Base-by-base conservation (phyloP, 2,888 invertebrate species). In the Sarcophaga rosellei region DNA sequence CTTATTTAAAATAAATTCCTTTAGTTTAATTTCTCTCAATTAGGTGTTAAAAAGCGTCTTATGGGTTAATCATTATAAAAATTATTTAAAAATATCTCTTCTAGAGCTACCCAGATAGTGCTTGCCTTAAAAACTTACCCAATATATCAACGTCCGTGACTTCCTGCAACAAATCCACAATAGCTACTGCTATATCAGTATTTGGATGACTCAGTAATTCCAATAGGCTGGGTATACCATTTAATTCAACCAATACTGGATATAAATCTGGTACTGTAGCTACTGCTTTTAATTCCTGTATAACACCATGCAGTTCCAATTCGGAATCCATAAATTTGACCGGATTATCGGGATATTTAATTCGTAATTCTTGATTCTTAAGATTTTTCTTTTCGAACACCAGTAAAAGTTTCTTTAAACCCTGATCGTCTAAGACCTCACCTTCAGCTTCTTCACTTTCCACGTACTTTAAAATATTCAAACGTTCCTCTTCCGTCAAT, bases 291-390 rank as follows among this genome's bases (percentile, higher is more conserved):
- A 99, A 95, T 47, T 95, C 98, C 94, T 98, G 97, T 88, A 99
- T 94, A 6, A 96, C 96, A 90, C 97, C 97, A 93, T 98, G 97
- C 84, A 99, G 93, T 92, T 99, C 98, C 61, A 99, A 94, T 94
- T 99, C 99, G 84, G 99, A 99, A 90, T 99, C 97, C 96, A 99
- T 99, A 92, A 99, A 99, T 95, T 99, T 99, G 92, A 99, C 98
- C 10, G 99, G 98, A 90, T 96, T 96, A 92, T 99, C 99, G 0
- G 99, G 97, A 93, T 98, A 99, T 93, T 99, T 99, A 17, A 99
- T 99, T 88, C 99, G 95, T 97, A 99, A 97, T 94, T 99, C 99
- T 92, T 99, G 97, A 93, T 99, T 99, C 91, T 96, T 97, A 11
- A 98, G 94, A 72, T 97, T 97, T 91, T 97, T 95, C 92, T 99